A percentile compares a stretch with the other conserved stretches of the same genome.
phyloP scores from a whole-genome alignment of 2,113 vertebrate species.

The Ia io region DNA sequence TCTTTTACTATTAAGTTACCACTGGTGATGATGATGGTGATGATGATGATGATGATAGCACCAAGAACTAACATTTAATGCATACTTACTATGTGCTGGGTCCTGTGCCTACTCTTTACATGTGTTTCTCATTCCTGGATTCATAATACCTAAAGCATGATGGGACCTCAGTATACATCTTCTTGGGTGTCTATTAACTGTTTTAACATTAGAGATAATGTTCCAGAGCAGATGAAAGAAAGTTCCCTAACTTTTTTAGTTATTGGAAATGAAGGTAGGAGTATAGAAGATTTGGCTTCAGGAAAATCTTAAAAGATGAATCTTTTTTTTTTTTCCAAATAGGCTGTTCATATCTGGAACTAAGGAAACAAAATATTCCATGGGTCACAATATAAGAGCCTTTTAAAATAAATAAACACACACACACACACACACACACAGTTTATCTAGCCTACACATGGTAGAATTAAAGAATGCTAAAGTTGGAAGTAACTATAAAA shows the following conservation, averaged over 20 bases:
- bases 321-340: neutral
- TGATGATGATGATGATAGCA: neutral
- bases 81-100: neutral
- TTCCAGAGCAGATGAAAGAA: neutral
- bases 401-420: neutral
- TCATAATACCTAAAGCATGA: neutral
- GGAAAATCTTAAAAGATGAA: neutral
- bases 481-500: neutral
- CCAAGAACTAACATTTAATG: neutral
- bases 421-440: no score
- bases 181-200: neutral
- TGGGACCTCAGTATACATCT: neutral
- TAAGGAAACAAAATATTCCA: neutral
- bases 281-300: neutral
- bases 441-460: neutral
- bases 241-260: neutral
- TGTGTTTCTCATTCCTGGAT: neutral
- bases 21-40: neutral
- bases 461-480: neutral
- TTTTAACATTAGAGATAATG: neutral
- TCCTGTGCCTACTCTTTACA: neutral
- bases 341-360: neutral
- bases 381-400: neutral
- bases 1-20: neutral
- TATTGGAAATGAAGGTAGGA: neutral